Evolutionary conservation across 2,888 invertebrate species (phyloP), one percentile per base, ranked within the genome.

Genomic region (Hemicrepidius hirtus): DNA sequence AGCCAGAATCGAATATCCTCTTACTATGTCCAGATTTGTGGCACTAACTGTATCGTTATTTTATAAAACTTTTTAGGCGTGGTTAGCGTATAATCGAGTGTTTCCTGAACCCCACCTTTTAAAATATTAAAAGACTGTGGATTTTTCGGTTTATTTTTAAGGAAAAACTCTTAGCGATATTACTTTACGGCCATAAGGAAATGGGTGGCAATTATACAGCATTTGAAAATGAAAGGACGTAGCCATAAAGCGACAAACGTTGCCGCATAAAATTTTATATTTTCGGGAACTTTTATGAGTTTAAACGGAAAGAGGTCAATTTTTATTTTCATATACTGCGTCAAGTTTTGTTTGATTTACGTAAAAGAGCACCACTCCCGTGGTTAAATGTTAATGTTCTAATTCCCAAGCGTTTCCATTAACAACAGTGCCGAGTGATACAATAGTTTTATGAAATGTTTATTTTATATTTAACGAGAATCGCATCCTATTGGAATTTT

Each of bases 341-440:
- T 18, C 10, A 12, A 57, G 12, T 24, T 46, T 46, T 28, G 28
- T 53, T 53, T 53, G 53, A 53, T 53, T 24, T n/a, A 53, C 13
- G 28, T 20, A 57, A 32, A 57, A 57, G 35, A 59, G 21, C 16
- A 12, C 41, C 16, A 12, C 41, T 59, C 41, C 20, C 20, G 40
- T 21, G 37, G 40, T 59, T 59, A 40, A 40, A 59, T 40, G 41
- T 59, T 59, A 40, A 59, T 59, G 49, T 49, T 49, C 44, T 35
- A 32, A 13, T 35, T 64, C 63, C 37, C 63, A 32, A 50, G 63
- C 7, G 49, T 7, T 62, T 50, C 13, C 7, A 13, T 18, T 60
- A 60, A 60, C 60, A 60, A 16, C 16, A 13, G 13, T 16, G 60
- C 0, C 3, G 44, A 60, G 60, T 60, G 60, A 41, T 44, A 44